Percentiles rank a stretch among this genome's conserved stretches.
phyloP scores from a whole-genome alignment of 1,140 invertebrate genomes.

The Ericerus pela region DNA sequence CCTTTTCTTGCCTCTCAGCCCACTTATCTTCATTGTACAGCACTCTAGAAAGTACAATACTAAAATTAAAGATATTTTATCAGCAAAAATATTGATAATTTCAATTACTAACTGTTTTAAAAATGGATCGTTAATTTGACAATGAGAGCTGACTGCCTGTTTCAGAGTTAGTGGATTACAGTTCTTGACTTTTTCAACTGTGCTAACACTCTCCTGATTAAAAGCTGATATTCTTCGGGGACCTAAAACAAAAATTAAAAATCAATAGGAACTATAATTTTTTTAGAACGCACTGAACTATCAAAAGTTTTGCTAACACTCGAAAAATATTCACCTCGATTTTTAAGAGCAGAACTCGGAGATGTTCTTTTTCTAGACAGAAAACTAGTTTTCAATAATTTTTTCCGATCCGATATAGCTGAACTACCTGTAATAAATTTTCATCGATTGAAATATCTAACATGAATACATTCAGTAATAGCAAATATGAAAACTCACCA shows the following conservation, averaged over 20 bases:
- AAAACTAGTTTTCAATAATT: not conserved
- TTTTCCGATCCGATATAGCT: not conserved
- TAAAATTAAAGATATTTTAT: not conserved
- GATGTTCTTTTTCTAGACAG: not conserved
- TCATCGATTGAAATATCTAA: not conserved
- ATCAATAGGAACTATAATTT: not conserved
- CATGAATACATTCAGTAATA: not conserved
- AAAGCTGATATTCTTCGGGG: not conserved
- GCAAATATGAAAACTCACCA: not conserved
- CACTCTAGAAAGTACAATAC: slow-evolving; percentile 11
- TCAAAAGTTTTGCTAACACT: not conserved
- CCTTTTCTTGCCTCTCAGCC: slow-evolving; percentile 58
- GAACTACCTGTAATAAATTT: not conserved
- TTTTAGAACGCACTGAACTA: not conserved
- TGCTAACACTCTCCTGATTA: not conserved
- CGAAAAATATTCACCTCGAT: not conserved
- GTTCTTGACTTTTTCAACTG: not conserved
- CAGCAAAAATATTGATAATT: not conserved
- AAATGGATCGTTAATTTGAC: slow-evolving; percentile 4
- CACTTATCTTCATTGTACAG: slow-evolving; percentile 32
- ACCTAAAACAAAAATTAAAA: not conserved
- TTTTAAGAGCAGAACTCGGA: not conserved
- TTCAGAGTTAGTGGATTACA: not conserved
- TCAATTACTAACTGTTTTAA: not conserved
- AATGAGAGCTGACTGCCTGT: not conserved